Base-by-base conservation (phyloP, 2,888 invertebrate genomes). In the Erannis defoliaria region DNA sequence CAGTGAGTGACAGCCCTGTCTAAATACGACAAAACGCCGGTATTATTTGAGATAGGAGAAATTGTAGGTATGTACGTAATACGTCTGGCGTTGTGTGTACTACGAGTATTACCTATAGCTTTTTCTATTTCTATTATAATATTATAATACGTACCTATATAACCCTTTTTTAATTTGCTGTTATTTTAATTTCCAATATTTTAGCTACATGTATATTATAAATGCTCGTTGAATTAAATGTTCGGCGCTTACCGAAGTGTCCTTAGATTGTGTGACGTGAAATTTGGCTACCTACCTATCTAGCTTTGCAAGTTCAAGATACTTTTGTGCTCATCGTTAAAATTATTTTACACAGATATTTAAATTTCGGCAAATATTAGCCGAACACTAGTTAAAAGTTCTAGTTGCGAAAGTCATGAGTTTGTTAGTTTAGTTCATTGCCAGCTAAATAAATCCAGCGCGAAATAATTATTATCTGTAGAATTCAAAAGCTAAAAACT, bases 1-100 rank as follows among this genome's bases (percentile, higher is more conserved):
- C 48, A 43, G 43, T 29, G 42, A 45, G 56, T 58, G 66, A 56
- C 66, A 66, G 42, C 66, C 62, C 66, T 62, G 31, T 54, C 12
- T 48, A 62, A 56, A 57, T 57, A 62, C 56, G 53, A 54, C 56
- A 56, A 55, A 59, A 60, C 37, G 35, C 29, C 40, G 29, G 51
- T 62, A 59, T 66, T 65, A 68, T 64, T 64, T 16, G 64, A 66
- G 67, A 60, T 62, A 56, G 62, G 29, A 51, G 29, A 57, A 67
- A 65, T 65, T 59, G 67, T 63, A 53, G 62, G 56, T 58, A n/a
- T n/a, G 51, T 53, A 31, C 21, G 59, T 54, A 64, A 66, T 66
- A 57, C 54, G 56, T 56, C 50, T 56, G 54, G 53, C 38, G 26
- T 10, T 45, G 26, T 29, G 31, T n/a, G 18, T 18, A 46, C 8